Evolutionary conservation across 2,888 invertebrate species (phyloP), one percentile per base, ranked within the genome.

Genomic region (Iphiclides podalirius): DNA sequence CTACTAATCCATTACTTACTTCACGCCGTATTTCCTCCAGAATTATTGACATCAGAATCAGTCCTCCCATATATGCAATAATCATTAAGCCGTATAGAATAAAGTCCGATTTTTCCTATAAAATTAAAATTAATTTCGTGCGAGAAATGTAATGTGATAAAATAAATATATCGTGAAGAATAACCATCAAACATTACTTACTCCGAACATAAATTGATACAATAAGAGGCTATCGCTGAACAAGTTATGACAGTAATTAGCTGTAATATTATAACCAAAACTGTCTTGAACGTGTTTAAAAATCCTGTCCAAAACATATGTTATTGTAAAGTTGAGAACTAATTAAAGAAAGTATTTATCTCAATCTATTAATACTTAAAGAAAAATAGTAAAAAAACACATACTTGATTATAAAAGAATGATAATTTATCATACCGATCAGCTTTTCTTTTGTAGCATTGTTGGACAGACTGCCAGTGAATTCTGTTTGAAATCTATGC

Each of bases 221-320:
- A 75, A 51, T 1, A 72, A 48, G 8, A 75, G 47, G 23, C 72
- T 69, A 15, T 74, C 75, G 6, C 64, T 64, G 12, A 73, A 8
- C 11, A 74, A 59, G 48, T 75, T 75, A 26, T 72, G 67, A 7
- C 66, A 39, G 50, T 75, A 75, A 36, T 65, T 67, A 1, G 60
- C 55, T 2, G 67, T 53, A 0, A 73, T 63, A 41, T 68, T 70
- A 0, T 64, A 36, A 8, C 74, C 73, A 50, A 71, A 75, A 0
- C 67, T 66, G 2, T 58, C 40, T 58, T 72, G 59, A 9, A 69
- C 56, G n/a, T 68, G 58, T 42, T 57, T 57, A 43, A 72, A 69
- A 11, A 63, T 57, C 26, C 74, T 75, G 59, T 34, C 8, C 4
- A 14, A 1, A 28, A 14, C 9, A 17, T 12, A 1, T 17, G 4